Evolutionary conservation across 2,113 vertebrate species (phyloP), one percentile per base, ranked within the genome.

Genomic region (Arizona elegans): DNA sequence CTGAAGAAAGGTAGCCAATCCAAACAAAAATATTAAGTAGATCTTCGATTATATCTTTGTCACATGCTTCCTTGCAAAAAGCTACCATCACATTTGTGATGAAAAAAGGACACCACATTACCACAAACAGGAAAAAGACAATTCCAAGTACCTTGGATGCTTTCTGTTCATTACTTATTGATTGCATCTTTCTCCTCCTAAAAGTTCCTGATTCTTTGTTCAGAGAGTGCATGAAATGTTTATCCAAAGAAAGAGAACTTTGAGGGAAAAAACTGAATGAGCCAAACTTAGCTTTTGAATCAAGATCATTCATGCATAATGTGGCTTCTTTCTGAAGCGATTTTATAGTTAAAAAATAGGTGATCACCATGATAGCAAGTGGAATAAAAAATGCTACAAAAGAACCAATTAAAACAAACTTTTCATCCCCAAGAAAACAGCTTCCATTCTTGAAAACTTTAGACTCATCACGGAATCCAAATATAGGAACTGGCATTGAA

Each of bases 101-200:
- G 97, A 99, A 99, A 93, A 99, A 99, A 0, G 99, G 99, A 95
- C 99, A 99, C 99, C 99, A 99, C 99, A 99, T 99, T 93, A 99
- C 97, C 92, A 99, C 99, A 24, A 99, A 99, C 88, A 99, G 98
- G 55, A 99, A 99, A 95, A 99, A 99, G 88, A 99, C 99, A 62
- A 99, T 98, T 24, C 99, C 99, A 62, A 99, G 98, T 53, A 99
- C 99, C 96, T 99, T 99, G 92, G 99, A 99, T 0, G 99, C 99
- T 95, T 99, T 99, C 96, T 99, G 99, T 94, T 99, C 99, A 0
- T 99, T 99, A 97, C 97, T 99, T 97, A 99, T 99, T 65, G 99
- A 99, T 97, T 99, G 99, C 98, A 99, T 98, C 86, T 98, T 98
- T 96, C 98, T 98, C 8, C 98, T 98, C 59, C 98, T 98, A 0